Percentiles rank a stretch among this genome's conserved stretches.
These are phyloP conservation scores for Scaptomyza polygonia DNA, from an alignment of 2,888 invertebrate species.

Conservation along the genomic window DNA sequence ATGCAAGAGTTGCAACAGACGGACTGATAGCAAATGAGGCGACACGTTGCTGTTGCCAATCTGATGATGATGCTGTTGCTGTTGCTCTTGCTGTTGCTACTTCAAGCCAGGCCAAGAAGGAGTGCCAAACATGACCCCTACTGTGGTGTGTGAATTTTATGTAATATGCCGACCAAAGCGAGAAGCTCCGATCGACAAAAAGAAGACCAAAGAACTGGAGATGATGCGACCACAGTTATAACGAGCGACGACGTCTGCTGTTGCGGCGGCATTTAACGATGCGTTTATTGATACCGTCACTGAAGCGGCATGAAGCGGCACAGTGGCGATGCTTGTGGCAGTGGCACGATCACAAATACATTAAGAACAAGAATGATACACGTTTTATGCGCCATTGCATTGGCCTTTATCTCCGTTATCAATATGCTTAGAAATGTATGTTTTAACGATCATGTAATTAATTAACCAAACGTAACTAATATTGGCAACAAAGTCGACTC, in stretches of 20 bases:
- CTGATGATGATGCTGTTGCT: constrained; percentile 15
- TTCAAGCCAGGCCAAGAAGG: neutral
- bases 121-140: constrained; percentile 48
- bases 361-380: constrained; percentile 18
- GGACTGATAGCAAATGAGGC: constrained; percentile 55
- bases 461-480: constrained; percentile 60
- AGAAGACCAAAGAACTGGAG: constrained; percentile 15
- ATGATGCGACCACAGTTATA: constrained; percentile 63
- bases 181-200: constrained; percentile 9
- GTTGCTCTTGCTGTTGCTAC: neutral
- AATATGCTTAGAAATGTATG: constrained; percentile 56
- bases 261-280: constrained; percentile 62
- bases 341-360: constrained; percentile 14
- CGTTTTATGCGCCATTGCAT: constrained; percentile 51
- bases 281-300: constrained; percentile 70
- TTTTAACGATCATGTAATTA: constrained; percentile 75
- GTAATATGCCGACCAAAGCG: constrained; percentile 40
- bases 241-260: constrained; percentile 41
- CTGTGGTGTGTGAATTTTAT: constrained; percentile 64
- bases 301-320: neutral
- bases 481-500: constrained; percentile 63
- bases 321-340: neutral
- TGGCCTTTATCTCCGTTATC: constrained; percentile 74
- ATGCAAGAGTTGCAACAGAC: constrained; percentile 60
- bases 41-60: constrained; percentile 36